Evolutionary conservation across 2,113 vertebrate species (phyloP), one percentile per base, ranked within the genome.

Genomic region (Phrynosoma platyrhinos): DNA sequence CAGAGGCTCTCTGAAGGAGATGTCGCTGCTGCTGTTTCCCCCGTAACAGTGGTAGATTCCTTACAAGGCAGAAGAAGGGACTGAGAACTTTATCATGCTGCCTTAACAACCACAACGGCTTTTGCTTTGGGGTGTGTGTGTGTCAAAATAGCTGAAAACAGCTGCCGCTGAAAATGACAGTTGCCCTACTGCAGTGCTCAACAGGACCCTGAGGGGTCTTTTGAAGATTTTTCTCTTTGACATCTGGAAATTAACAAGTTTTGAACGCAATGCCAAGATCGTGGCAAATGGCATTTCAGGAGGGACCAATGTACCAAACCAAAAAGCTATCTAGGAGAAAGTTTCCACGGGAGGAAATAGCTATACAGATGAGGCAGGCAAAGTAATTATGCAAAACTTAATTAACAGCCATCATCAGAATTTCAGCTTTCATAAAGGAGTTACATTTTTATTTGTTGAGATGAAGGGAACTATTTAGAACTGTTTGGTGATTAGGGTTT

Each of bases 381-480:
- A 91, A 91, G 93, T 94, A 94, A 95, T 94, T 92, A 94, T 32
- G 82, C 0, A 6, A 89, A 89, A 79, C 92, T 92, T 94, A 92
- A 93, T 94, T 94, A 93, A 91, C 86, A 90, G 89, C 87, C 83
- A 84, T 91, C 83, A 92, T 82, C 20, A 86, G 75, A 82, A 82
- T 86, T 91, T 91, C 30, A 79, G 79, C 88, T 89, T 79, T 89
- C 86, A 79, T 86, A 85, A 87, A 80, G 77, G 18, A 68, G 72
- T 4, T 2, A 25, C 3, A 62, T 79, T 85, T 87, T 93, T 32
- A 82, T 91, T 87, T 30, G 36, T 72, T 85, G 81, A 82, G 42
- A 13, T 0, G 76, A 72, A 82, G 78, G 88, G 77, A 40, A 82
- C 87, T 55, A 30, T 87, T 30, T 87, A 82, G 84, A 68, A 78